These are phyloP conservation scores for Zapornia atra DNA, from an alignment of 2,113 vertebrate species.

Conservation along the genomic window DNA sequence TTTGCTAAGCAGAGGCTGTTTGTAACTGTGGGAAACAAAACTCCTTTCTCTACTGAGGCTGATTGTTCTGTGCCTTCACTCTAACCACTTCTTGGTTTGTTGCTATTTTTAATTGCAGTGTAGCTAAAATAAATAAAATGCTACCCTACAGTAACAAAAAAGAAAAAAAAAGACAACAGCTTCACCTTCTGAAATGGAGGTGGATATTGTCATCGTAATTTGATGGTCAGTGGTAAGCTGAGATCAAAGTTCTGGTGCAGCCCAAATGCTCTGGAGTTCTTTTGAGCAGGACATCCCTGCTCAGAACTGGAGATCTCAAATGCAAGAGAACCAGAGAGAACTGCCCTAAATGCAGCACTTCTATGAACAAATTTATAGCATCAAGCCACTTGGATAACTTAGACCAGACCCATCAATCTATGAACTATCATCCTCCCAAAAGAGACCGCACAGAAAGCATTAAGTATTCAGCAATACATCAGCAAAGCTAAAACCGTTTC, in stretches of 20 bases:
- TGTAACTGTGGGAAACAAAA: constrained; percentile 29
- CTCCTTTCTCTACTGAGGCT: not conserved
- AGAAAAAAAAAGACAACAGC: not conserved
- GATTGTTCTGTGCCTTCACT: not conserved
- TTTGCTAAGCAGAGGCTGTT: not conserved
- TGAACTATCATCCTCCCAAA: not conserved
- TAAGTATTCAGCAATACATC: not conserved
- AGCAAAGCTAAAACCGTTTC: not conserved
- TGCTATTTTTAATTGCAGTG: constrained; percentile 36
- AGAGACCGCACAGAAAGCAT: not conserved
- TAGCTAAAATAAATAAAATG: constrained; percentile 34
- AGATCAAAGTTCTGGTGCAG: not conserved
- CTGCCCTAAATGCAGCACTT: not conserved
- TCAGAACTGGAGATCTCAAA: not conserved
- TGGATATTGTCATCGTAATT: not conserved
- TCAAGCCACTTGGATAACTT: not conserved
- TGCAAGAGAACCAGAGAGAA: not conserved
- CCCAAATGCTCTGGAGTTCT: not conserved
- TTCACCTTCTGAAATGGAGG: not conserved
- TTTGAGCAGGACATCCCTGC: not conserved
- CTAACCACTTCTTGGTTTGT: constrained; percentile 26
- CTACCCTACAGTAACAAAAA: not conserved
- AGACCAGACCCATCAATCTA: not conserved
- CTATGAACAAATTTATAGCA: not conserved
- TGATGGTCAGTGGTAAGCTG: not conserved